phyloP scores from a whole-genome alignment of 2,113 vertebrate species.

The Natator depressus region DNA sequence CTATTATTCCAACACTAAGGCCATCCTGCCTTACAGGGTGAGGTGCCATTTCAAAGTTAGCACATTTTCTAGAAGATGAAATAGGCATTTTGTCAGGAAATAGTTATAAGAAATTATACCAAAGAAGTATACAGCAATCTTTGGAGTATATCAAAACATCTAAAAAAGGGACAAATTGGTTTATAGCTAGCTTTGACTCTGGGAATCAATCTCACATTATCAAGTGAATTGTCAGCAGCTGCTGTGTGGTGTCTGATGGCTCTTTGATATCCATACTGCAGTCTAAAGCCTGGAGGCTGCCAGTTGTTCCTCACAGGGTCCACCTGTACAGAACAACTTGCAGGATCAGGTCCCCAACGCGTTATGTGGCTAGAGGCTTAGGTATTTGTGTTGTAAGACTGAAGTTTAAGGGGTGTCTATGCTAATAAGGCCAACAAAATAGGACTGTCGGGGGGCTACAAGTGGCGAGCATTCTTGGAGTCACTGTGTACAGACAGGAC shows the following conservation, averaged over 20 bases:
- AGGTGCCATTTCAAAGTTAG: neutral
- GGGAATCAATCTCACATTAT: neutral
- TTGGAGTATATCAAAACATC: neutral
- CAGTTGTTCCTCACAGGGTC: neutral
- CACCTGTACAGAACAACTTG: neutral
- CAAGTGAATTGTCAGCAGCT: neutral
- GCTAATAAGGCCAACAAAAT: neutral
- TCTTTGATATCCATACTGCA: neutral
- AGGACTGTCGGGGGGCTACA: neutral
- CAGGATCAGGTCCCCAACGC: no score
- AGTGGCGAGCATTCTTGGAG: neutral
- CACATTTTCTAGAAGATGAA: conserved; percentile 1
- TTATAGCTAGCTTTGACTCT: neutral
- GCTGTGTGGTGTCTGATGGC: neutral
- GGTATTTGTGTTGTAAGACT: neutral
- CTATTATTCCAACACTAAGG: neutral
- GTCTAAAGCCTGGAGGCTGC: neutral
- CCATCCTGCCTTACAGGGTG: rapidly evolving
- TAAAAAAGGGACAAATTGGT: neutral
- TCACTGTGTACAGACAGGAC: neutral
- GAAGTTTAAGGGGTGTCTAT: neutral
- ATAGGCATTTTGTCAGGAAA: neutral
- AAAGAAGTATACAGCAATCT: neutral
- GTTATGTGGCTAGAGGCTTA: neutral
- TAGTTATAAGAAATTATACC: neutral